Conservation (phyloP, 1,140 invertebrate species). For the Patella vulgata region DNA sequence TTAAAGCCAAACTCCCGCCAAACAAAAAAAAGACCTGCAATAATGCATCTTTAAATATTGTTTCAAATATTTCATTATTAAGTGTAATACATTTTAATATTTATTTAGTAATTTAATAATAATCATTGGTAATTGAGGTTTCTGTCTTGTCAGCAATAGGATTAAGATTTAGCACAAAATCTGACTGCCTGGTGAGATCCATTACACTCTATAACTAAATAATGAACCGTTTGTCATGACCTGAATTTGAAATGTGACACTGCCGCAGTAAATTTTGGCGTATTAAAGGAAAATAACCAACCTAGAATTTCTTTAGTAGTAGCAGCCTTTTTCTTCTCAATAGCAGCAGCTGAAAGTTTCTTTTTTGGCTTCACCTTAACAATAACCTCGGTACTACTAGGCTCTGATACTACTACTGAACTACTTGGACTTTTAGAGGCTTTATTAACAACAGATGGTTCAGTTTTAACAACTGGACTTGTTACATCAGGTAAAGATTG, state of each 20-base stretch:
- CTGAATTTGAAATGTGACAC: no score
- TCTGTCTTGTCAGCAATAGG: not conserved
- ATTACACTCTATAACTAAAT: no score
- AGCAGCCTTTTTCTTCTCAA: slow-evolving; percentile 2
- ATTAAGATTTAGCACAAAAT: no score
- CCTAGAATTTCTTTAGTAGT: no score
- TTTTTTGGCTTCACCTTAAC: not conserved
- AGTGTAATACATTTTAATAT: no score
- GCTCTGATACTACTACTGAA: not conserved
- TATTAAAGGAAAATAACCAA: no score
- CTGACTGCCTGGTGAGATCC: no score
- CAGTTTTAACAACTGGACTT: slow-evolving; percentile 14
- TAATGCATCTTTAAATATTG: no score
- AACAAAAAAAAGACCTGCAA: no score
- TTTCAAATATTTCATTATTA: no score
- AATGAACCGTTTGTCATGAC: no score
- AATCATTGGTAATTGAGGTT: not conserved
- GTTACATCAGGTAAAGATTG: slow-evolving; percentile 45
- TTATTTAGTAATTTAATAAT: slow-evolving; percentile 2
- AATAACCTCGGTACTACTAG: not conserved
- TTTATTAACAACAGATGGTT: slow-evolving; percentile 6
- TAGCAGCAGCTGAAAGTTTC: slow-evolving; percentile 1
- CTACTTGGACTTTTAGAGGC: slow-evolving; percentile 1
- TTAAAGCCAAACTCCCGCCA: slow-evolving; percentile 1
- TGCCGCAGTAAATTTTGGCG: no score